phyloP scores from a whole-genome alignment of 2,797 vertebrate genomes.

The Microtus californicus region DNA sequence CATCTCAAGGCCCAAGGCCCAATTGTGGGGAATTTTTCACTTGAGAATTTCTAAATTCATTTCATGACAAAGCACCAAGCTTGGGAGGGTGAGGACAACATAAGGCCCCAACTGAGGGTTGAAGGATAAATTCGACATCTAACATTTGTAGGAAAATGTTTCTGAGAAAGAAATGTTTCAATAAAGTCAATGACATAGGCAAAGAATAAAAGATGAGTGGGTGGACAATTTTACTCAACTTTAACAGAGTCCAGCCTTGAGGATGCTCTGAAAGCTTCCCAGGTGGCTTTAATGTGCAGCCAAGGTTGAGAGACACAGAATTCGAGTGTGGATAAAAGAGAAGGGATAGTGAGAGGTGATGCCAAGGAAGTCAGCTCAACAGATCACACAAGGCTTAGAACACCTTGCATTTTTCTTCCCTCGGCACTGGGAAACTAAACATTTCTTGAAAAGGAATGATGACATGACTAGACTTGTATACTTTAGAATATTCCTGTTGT shows the following conservation, averaged over 20 bases:
- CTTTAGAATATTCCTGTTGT: constrained; percentile 5
- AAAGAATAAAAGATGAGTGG: background rate
- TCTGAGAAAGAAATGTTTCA: background rate
- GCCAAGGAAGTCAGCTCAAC: background rate
- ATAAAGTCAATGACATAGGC: background rate
- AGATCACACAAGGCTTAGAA: background rate
- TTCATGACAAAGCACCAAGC: background rate
- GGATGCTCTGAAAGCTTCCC: constrained; percentile 50
- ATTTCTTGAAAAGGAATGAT: background rate
- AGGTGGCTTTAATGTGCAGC: constrained; percentile 19
- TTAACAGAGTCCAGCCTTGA: constrained; percentile 25
- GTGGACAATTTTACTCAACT: background rate
- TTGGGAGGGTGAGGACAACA: background rate
- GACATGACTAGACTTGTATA: constrained; percentile 48
- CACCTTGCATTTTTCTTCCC: constrained; percentile 4
- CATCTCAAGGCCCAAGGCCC: background rate
- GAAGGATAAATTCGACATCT: background rate
- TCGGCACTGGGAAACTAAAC: constrained; percentile 17
- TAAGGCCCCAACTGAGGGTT: background rate
- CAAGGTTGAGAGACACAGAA: background rate
- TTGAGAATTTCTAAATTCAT: constrained; percentile 11
- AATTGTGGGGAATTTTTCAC: background rate
- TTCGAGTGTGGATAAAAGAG: constrained; percentile 47
- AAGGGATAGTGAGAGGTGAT: background rate
- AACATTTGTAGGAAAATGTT: background rate